phyloP scores from a whole-genome alignment of 2,888 invertebrate species.

The Elysia crispata region DNA sequence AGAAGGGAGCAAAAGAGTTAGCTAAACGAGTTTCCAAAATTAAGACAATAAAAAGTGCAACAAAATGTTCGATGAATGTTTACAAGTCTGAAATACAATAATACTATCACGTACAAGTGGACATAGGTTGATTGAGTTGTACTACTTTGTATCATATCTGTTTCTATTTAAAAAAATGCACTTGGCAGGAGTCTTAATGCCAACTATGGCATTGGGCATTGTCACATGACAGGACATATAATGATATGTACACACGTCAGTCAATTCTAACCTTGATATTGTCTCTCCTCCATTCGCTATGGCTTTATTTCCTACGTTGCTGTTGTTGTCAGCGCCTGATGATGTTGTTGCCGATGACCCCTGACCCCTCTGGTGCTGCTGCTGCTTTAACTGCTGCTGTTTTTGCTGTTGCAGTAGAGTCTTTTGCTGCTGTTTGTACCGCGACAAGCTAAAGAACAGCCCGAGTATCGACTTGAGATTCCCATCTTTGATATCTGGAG shows the following conservation, averaged over 20 bases:
- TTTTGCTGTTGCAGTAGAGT: constrained; percentile 83
- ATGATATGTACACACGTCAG: background rate
- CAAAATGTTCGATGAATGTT: too few species aligned
- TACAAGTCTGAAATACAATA: too few species aligned
- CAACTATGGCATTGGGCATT: too few species aligned
- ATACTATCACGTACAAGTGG: too few species aligned
- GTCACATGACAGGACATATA: background rate
- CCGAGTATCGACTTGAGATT: constrained; percentile 95
- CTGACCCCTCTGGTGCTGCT: constrained; percentile 17
- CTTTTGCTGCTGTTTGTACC: constrained; percentile 93
- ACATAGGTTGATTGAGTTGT: too few species aligned
- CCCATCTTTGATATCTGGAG: constrained; percentile 91
- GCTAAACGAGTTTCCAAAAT: background rate
- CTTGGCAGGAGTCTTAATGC: too few species aligned
- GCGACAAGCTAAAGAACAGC: constrained; percentile 94
- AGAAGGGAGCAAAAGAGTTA: background rate
- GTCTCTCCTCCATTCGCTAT: constrained; percentile 2
- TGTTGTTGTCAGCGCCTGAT: constrained; percentile 52
- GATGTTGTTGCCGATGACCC: constrained; percentile 14
- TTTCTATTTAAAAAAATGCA: too few species aligned
- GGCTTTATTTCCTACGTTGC: constrained; percentile 39
- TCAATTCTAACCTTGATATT: constrained; percentile 33
- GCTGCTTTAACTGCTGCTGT: constrained; percentile 79
- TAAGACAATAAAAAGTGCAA: too few species aligned
- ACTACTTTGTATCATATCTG: too few species aligned